Evolutionary conservation across 2,888 invertebrate species (phyloP), one percentile per base, ranked within the genome.

Genomic region (Anodontia alba): DNA sequence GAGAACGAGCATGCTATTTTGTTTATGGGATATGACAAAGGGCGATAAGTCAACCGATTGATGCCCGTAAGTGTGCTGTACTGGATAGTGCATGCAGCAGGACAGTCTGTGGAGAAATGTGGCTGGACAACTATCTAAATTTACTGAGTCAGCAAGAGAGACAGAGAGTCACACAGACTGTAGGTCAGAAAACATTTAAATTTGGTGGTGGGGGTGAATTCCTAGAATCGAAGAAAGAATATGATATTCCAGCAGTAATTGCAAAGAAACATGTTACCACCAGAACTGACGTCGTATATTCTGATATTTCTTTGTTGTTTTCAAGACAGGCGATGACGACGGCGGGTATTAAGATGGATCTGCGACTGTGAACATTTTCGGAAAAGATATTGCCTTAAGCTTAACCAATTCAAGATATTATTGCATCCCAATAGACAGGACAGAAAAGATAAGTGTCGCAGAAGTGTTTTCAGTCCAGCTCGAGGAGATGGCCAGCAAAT

Each of bases 21-120:
- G 31, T 80, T 73, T 49, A 80, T 69, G 12, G 73, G 76, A 8
- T 78, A 74, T 31, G 73, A 78, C 31, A 74, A 54, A 67, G 67
- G 68, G 49, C 2, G 15, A 49, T 20, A 10, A 3, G 8, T 66
- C 7, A 3, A 12, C 15, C 15, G 17, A 36, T 49, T 2, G 71
- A 71, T n/a, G 71, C 71, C 8, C 29, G 71, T 46, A 49, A 71
- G 5, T 42, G 69, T 69, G 69, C 69, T 29, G 69, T 69, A 5
- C 72, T 54, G 36, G 51, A 72, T 33, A 72, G 72, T 38, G 72
- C 72, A 49, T 72, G 49, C 20, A 51, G 51, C 31, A 62, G 73
- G 7, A 72, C 72, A 26, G 71, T 71, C 20, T 71, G 43, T 71
- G 71, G 77, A 26, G 46, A 70, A 33, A 73, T 57, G 5, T 82